Conservation (phyloP, 2,113 vertebrate genomes). For the Strigops habroptila region DNA sequence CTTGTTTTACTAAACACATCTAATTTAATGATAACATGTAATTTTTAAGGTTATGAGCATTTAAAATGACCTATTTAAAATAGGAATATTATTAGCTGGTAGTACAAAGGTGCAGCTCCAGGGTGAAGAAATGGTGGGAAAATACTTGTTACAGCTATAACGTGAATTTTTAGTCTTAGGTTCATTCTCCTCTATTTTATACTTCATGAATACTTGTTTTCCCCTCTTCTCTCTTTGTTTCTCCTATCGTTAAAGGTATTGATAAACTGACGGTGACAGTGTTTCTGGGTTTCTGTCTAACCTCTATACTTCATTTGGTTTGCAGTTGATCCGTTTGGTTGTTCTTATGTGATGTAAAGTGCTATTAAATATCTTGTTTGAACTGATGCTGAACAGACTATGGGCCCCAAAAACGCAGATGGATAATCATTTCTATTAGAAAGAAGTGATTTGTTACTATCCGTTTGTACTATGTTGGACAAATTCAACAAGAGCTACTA, state of each 20-base stretch:
- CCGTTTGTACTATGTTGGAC: background rate
- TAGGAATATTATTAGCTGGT: background rate
- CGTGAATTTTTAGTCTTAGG: background rate
- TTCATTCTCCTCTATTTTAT: background rate
- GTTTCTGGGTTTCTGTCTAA: background rate
- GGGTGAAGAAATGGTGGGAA: background rate
- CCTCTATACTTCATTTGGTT: background rate
- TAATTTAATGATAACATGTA: background rate
- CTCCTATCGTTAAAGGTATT: background rate
- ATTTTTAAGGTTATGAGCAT: background rate
- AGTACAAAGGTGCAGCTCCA: background rate
- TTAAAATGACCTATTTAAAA: background rate
- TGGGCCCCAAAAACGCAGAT: background rate
- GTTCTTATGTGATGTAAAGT: background rate
- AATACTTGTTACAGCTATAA: background rate
- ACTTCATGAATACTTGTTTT: background rate
- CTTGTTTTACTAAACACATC: background rate
- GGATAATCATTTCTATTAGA: background rate
- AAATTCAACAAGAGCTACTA: background rate
- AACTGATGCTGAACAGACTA: background rate
- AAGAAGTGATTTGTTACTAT: background rate
- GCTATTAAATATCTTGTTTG: background rate
- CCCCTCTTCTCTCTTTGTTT: background rate
- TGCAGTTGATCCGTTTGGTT: background rate
- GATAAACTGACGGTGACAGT: background rate